Conservation (phyloP, 2,113 vertebrate genomes). For the Gasterosteus aculeatus region DNA sequence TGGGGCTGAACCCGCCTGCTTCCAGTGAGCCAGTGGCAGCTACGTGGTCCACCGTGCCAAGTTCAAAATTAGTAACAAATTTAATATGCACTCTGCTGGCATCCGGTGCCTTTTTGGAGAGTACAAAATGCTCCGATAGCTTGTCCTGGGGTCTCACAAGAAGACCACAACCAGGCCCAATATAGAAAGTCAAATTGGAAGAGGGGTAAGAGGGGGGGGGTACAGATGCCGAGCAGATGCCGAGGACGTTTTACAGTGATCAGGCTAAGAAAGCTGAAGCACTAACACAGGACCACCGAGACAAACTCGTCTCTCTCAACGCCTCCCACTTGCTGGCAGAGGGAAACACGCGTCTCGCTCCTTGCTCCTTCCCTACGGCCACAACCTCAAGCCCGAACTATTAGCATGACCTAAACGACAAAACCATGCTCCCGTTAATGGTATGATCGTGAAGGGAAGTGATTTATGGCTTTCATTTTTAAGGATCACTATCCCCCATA, state of each 20-base stretch:
- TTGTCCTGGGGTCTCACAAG: slow-evolving; percentile 84
- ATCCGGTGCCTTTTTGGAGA: slow-evolving; percentile 82
- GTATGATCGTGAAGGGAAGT: slow-evolving; percentile 77
- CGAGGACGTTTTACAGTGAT: slow-evolving; percentile 52
- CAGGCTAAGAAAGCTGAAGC: slow-evolving; percentile 56
- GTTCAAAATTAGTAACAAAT: slow-evolving; percentile 96
- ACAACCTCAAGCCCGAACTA: slow-evolving; percentile 76
- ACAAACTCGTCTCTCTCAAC: slow-evolving; percentile 58
- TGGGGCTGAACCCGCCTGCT: slow-evolving; percentile 76
- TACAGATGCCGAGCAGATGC: slow-evolving; percentile 78
- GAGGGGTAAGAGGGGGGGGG: slow-evolving; percentile 7
- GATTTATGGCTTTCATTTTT: slow-evolving; percentile 85
- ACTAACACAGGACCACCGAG: slow-evolving; percentile 63
- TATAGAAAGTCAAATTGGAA: slow-evolving; percentile 83
- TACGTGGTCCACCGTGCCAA: slow-evolving; percentile 83
- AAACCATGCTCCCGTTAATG: slow-evolving; percentile 83
- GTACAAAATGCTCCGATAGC: slow-evolving; percentile 85
- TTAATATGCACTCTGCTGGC: slow-evolving; percentile 86
- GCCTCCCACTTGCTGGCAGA: slow-evolving; percentile 52
- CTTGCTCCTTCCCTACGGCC: slow-evolving; percentile 56
- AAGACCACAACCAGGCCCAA: slow-evolving; percentile 86
- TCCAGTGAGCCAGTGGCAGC: slow-evolving; percentile 83
- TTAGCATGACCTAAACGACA: slow-evolving; percentile 82
- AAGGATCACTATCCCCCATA: slow-evolving; percentile 78
- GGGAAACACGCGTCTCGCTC: slow-evolving; percentile 47